A percentile compares a stretch with the other conserved stretches of the same genome.
phyloP scores from a whole-genome alignment of 2,113 vertebrate species.

The Tragelaphus buxtoni region DNA sequence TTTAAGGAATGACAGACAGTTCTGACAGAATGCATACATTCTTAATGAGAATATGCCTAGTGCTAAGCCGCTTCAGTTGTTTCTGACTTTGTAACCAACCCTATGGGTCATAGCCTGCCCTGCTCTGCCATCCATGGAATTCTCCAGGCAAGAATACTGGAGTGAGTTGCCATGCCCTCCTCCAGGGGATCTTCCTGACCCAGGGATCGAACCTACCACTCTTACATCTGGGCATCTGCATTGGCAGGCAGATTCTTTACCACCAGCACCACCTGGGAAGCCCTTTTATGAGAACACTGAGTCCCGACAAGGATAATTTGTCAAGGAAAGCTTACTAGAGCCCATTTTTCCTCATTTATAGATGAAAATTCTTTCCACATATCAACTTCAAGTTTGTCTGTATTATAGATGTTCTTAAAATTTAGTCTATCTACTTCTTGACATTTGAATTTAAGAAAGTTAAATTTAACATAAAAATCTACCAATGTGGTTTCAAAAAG shows the following conservation, averaged over 20 bases:
- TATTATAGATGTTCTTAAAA: background rate
- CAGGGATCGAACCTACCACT: background rate
- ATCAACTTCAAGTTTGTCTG: background rate
- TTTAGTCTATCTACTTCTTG: background rate
- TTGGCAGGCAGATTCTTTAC: background rate
- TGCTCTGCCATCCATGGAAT: background rate
- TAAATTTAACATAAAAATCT: slow-evolving; percentile 1
- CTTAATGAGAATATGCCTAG: background rate
- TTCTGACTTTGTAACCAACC: no score
- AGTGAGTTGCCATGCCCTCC: background rate
- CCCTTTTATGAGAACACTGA: background rate
- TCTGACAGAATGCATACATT: background rate
- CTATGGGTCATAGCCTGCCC: background rate
- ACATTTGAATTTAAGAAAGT: background rate
- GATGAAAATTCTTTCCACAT: background rate
- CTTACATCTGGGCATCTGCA: background rate
- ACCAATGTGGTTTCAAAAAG: background rate
- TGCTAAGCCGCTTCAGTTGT: background rate
- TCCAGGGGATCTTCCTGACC: background rate
- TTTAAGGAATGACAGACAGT: background rate
- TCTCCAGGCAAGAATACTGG: background rate
- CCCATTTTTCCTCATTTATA: background rate
- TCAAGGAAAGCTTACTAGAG: background rate
- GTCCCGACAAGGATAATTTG: background rate
- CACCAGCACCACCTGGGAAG: background rate